These are phyloP conservation scores for Corythoichthys intestinalis DNA, from an alignment of 2,113 vertebrate genomes.

Conservation along the genomic window DNA sequence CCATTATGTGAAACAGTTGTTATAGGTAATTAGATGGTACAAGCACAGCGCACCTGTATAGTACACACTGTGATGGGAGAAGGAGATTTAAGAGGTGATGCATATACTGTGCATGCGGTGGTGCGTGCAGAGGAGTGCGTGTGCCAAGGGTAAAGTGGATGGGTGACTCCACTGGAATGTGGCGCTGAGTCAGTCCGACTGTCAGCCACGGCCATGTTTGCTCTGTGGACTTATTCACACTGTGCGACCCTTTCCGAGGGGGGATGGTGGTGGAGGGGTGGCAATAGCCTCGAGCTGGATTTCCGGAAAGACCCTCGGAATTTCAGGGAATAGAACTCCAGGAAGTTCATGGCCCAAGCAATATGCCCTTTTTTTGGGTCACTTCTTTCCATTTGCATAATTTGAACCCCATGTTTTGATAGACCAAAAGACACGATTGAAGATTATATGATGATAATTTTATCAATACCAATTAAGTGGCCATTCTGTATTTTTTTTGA, in stretches of 20 bases:
- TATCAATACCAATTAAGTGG: neutral
- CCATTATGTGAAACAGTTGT: slow-evolving; percentile 1
- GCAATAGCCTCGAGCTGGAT: slow-evolving; percentile 69
- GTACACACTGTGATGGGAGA: slow-evolving; percentile 14
- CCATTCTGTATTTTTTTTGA: neutral
- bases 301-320: slow-evolving; percentile 62
- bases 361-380: slow-evolving; percentile 31
- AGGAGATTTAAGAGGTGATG: slow-evolving; percentile 26
- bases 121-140: slow-evolving; percentile 28
- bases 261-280: slow-evolving; percentile 44
- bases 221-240: slow-evolving; percentile 70
- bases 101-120: slow-evolving; percentile 5
- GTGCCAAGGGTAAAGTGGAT: slow-evolving; percentile 63
- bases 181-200: slow-evolving; percentile 74
- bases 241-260: slow-evolving; percentile 48
- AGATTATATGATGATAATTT: neutral
- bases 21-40: slow-evolving; percentile 4
- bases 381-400: slow-evolving; percentile 1
- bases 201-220: slow-evolving; percentile 64
- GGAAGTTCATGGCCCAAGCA: slow-evolving; percentile 38
- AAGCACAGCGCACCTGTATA: slow-evolving; percentile 29
- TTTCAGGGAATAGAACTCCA: slow-evolving; percentile 52
- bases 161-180: slow-evolving; percentile 75
- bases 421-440: neutral
- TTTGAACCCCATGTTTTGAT: neutral